Evolutionary conservation across 1,140 invertebrate genomes (phyloP), one percentile per base, ranked within the genome.

Genomic region (Triops cancriformis): DNA sequence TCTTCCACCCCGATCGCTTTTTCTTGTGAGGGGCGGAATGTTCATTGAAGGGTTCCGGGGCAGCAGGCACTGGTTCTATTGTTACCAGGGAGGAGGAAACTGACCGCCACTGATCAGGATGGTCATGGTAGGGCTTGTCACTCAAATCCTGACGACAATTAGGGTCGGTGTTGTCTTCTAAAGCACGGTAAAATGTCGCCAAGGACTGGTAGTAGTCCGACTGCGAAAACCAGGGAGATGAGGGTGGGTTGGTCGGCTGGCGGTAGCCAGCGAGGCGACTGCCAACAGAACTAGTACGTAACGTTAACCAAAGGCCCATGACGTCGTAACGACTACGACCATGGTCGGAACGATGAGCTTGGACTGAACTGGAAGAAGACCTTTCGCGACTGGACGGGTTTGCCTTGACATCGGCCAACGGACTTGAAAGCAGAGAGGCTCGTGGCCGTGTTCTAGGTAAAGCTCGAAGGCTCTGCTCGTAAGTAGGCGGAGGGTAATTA

Each of bases 401-500:
- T 6, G 18, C 18, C 0, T 18, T 64, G 9, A 10, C 51, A 64
- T 2, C 43, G 43, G 11, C 1, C 43, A 64, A 64, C 14, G 51
- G 10, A 64, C 14, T 64, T 64, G 51, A 4, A 64, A 64, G 51
- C 10, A 23, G 51, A n/a, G 23, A 14, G 14, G 18, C 18, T 23
- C 18, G 51, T 64, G 9, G 51, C 23, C 51, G 51, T 18, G n/a
- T 18, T 64, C 51, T 64, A 64, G 18, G 51, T 64, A 23, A 18
- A 18, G 14, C n/a, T 64, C 23, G 14, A 0, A 64, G 51, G 51
- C 51, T 64, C 51, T 64, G 10, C 14, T 64, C n/a, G 51, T 64
- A 64, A 23, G 51, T 64, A 64, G 51, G 51, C 14, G 51, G 51
- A 23, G 51, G 51, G 51, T 64, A 64, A 64, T 64, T 64, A 64